Percentiles rank a stretch among this genome's conserved stretches.
Conservation (phyloP, 2,113 vertebrate species). For the Isichthys henryi region DNA sequence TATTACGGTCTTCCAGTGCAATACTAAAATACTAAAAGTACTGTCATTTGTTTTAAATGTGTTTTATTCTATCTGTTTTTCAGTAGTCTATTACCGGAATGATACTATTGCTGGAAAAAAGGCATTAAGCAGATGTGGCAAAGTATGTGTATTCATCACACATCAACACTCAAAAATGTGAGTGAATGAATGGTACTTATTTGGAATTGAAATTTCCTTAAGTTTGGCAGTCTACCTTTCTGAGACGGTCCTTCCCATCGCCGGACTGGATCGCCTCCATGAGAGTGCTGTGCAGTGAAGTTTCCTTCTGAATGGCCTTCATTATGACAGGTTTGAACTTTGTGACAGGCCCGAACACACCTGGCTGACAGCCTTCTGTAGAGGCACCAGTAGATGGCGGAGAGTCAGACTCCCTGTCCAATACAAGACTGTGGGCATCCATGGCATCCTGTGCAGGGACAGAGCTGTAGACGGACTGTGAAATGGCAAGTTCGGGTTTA, state of each 20-base stretch:
- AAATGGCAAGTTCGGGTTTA: constrained; percentile 31
- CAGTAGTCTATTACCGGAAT: neutral
- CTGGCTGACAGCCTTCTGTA: constrained; percentile 33
- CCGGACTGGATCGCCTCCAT: constrained; percentile 87
- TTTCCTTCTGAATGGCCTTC: constrained; percentile 72
- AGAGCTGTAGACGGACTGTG: constrained; percentile 19
- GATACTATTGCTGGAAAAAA: neutral
- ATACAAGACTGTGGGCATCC: constrained; percentile 13
- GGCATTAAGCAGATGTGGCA: neutral
- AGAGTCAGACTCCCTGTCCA: constrained; percentile 26
- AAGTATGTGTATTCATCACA: neutral
- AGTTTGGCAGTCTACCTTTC: constrained; percentile 66
- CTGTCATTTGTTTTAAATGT: neutral
- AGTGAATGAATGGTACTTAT: neutral
- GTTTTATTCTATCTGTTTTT: neutral
- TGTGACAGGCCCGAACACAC: constrained; percentile 80
- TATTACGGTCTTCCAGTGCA: neutral
- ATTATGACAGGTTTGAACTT: constrained; percentile 77
- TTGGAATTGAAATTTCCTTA: neutral
- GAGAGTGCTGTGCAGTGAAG: constrained; percentile 72
- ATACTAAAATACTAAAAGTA: neutral
- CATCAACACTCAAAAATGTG: neutral
- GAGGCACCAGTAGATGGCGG: constrained; percentile 10
- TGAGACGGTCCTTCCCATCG: constrained; percentile 72
- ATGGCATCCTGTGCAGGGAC: constrained; percentile 12